These are phyloP conservation scores for Tauraco erythrolophus DNA, from an alignment of 2,113 vertebrate species.

Conservation along the genomic window DNA sequence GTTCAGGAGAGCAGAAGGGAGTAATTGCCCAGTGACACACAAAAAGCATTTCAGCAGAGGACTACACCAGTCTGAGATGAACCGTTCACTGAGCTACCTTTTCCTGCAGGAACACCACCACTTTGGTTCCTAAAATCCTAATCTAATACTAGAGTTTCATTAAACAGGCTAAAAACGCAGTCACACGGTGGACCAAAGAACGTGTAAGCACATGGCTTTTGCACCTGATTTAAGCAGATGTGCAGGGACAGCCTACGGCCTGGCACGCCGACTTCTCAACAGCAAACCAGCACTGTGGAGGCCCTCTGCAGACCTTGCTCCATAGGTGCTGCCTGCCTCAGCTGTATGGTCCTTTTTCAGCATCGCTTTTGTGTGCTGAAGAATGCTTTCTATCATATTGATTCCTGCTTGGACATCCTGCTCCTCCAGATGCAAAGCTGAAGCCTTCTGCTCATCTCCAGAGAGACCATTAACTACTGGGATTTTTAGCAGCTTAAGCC, in stretches of 20 bases:
- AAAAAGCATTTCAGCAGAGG: neutral
- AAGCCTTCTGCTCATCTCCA: neutral
- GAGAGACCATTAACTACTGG: neutral
- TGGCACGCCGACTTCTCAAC: accelerated
- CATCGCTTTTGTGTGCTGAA: neutral
- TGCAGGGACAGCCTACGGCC: neutral
- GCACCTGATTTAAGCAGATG: neutral
- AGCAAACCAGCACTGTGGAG: accelerated
- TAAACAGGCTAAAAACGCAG: neutral
- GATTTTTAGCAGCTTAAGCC: neutral
- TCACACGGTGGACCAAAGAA: neutral
- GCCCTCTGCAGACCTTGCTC: neutral
- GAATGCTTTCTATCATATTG: neutral
- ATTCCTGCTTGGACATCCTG: neutral
- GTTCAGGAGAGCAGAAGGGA: neutral
- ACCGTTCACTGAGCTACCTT: neutral
- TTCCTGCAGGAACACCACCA: neutral
- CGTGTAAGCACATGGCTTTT: neutral
- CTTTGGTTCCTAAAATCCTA: neutral
- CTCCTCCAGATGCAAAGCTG: neutral
- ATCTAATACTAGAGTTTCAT: neutral
- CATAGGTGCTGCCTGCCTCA: neutral
- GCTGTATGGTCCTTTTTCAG: neutral
- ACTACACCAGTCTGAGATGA: neutral
- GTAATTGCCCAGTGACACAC: neutral